Evolutionary conservation across 1,140 invertebrate genomes (phyloP).

Genomic region (Bombus impatiens): DNA sequence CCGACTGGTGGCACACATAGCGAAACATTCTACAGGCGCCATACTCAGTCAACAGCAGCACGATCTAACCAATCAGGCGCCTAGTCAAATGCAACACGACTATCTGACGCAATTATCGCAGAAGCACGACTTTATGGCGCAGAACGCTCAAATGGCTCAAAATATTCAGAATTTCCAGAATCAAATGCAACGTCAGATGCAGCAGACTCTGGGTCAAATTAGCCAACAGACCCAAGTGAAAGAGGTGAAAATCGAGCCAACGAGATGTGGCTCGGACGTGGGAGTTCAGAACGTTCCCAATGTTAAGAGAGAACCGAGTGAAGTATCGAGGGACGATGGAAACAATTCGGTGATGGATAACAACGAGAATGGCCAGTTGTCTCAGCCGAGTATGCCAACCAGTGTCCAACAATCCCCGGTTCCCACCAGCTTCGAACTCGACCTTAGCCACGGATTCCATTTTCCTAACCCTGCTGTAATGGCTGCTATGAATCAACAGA

Average conservation of each 20-base stretch:
- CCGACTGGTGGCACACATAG: conserved; percentile 86
- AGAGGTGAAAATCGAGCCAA: conserved; percentile 75
- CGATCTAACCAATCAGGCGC: conserved; percentile 69
- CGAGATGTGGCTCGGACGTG: conserved; percentile 65
- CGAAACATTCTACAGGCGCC: conserved; percentile 86
- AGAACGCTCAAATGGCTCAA: conserved; percentile 76
- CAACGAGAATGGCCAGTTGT: conserved; percentile 74
- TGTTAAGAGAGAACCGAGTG: conserved; percentile 72
- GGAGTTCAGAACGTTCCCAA: conserved; percentile 73
- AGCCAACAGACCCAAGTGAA: conserved; percentile 72
- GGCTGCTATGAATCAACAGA: conserved; percentile 82
- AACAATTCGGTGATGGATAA: conserved; percentile 62
- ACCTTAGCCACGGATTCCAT: conserved; percentile 79
- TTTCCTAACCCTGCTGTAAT: conserved; percentile 80
- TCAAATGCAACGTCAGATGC: conserved; percentile 81
- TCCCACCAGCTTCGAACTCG: conserved; percentile 76
- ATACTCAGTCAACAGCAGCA: conserved; percentile 80
- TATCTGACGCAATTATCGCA: conserved; percentile 78
- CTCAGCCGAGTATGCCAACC: conserved; percentile 65
- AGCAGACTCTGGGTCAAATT: conserved; percentile 76
- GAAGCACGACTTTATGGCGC: conserved; percentile 80
- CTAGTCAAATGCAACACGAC: conserved; percentile 75
- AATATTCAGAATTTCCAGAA: conserved; percentile 79
- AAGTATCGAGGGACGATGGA: conserved; percentile 57
- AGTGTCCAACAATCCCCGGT: conserved; percentile 70